These are phyloP conservation scores for Datnioides undecimradiatus DNA, from an alignment of 2,113 vertebrate species.

Conservation along the genomic window DNA sequence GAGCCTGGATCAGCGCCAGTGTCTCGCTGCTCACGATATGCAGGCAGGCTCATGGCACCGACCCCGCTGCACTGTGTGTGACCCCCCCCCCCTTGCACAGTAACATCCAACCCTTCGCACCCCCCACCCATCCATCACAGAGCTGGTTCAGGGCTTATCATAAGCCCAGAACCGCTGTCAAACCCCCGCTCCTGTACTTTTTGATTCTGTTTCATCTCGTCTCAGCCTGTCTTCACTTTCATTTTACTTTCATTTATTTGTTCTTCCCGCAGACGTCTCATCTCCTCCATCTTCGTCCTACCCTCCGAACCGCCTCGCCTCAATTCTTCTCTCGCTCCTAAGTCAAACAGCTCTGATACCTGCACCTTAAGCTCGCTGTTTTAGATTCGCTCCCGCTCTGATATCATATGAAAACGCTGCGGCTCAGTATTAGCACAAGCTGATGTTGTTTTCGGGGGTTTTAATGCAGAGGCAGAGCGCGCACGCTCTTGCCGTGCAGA, in stretches of 20 bases:
- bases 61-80: conserved; percentile 31
- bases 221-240: conserved; percentile 11
- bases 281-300: conserved; percentile 14
- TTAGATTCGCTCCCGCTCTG: background rate
- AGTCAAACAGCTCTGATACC: conserved; percentile 1
- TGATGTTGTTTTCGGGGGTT: background rate
- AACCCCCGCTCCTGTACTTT: background rate
- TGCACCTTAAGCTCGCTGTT: background rate
- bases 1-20: conserved; percentile 30
- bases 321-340: conserved; percentile 3
- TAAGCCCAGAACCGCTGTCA: conserved; percentile 29
- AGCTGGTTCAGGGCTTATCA: conserved; percentile 18
- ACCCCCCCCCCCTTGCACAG: conserved; percentile 41
- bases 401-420: background rate
- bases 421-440: background rate
- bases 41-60: background rate
- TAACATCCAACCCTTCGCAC: background rate
- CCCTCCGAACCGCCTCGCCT: background rate
- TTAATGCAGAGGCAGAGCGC: background rate
- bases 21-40: conserved; percentile 28
- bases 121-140: conserved; percentile 29
- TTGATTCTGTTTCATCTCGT: conserved; percentile 52
- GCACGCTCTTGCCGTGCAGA: background rate
- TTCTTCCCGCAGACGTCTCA: background rate
- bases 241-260: conserved; percentile 17